Base-by-base conservation (phyloP, 2,113 vertebrate genomes). In the Apodemus speciosus region DNA sequence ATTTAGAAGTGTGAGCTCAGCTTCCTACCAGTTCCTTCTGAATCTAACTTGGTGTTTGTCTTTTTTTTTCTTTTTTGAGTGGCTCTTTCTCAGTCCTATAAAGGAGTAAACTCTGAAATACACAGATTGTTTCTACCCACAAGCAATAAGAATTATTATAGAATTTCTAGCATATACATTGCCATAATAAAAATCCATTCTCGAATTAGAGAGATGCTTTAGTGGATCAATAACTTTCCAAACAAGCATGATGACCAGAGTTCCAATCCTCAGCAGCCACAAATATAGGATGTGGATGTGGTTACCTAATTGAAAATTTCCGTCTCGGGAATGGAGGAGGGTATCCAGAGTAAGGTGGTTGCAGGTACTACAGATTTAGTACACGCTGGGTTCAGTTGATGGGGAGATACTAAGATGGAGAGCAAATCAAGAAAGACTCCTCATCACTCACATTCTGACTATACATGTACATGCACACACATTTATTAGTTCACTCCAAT, bases 11-110 rank as follows among this genome's bases (percentile, higher is more conserved):
- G 43, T 8, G 16, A 60, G 1, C 43, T 89, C 53, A 66, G 23
- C 53, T 95, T 91, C 56, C 32, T 58, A 88, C 90, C 77, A 90
- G 11, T 9, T 69, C 58, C 20, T 86, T 84, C 58, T 89, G 79
- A 93, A 84, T 75, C 43, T 95, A 89, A 80, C 7, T 80, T 38
- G 35, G 20, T n/a, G 11, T n/a, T 93, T 51, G 7, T 7, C 21
- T 25, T 58, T 58, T 10, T 58, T 77, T 58, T 58, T 10, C 38
- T 58, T 77, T 38, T 21, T 21, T 18, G 75, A 20, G 16, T 53
- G 49, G 30, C 10, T 91, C 21, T 93, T 73, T 56, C 20, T 27
- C 8, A 14, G 62, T 32, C 27, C 27, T 66, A 66, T 66, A 14
- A 66, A 32, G 30, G 27, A 66, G 0, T 30, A 32, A 32, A 8